Percentiles rank a stretch among this genome's conserved stretches.
Conservation (phyloP, 2,113 vertebrate species). For the human (Homo sapiens) region GRCh38 chr5:56761001-56761500, state of each 20-base stretch:
- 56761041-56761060: not conserved
- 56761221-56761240: not conserved
- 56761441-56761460: not conserved
- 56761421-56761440: not conserved
- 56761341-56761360: not conserved
- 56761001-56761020: not conserved
- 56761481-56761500: not conserved
- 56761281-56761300: not conserved
- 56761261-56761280: not conserved
- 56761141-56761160: not conserved
- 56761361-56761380: not conserved
- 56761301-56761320: not conserved
- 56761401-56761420: not conserved
- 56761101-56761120: not conserved
- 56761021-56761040: not conserved
- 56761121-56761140: not conserved
- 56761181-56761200: not conserved
- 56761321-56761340: not conserved
- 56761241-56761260: not conserved
- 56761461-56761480: not conserved
- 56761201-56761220: not conserved
- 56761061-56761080: not conserved
- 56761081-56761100: not conserved
- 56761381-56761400: not conserved
- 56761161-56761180: not conserved